Conservation (phyloP, 1,140 invertebrate genomes). For the Helicoverpa zea region DNA sequence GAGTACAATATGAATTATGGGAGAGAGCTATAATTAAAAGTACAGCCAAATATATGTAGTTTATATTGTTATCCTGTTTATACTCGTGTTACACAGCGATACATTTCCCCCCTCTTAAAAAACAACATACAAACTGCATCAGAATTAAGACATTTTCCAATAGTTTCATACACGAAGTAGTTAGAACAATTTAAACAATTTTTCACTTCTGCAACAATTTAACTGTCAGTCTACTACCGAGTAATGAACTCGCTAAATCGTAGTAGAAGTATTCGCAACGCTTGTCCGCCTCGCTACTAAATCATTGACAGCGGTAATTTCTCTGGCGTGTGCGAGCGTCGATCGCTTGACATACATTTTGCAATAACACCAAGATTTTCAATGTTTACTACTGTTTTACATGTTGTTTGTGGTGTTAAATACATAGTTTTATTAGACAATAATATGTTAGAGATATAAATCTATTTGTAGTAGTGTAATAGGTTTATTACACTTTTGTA, state of each 20-base stretch:
- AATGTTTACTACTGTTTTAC: constrained; percentile 28
- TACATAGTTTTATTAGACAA: constrained; percentile 1
- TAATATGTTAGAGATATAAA: neutral
- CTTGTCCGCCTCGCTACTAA: constrained; percentile 10
- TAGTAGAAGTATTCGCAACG: constrained; percentile 10
- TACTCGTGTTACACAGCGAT: too few relatives aligned
- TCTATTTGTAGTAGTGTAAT: neutral
- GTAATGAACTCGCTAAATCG: neutral
- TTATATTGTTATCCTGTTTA: too few relatives aligned
- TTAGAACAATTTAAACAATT: neutral
- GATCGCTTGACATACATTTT: constrained; percentile 53
- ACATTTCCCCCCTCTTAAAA: too few relatives aligned
- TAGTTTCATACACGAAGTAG: neutral
- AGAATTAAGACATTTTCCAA: neutral
- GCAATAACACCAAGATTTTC: constrained; percentile 32
- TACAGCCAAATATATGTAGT: too few relatives aligned
- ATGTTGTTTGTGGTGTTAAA: constrained; percentile 17
- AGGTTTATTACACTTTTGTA: too few relatives aligned
- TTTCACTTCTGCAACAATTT: constrained; percentile 13
- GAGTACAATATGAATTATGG: too few relatives aligned
- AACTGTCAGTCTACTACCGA: neutral
- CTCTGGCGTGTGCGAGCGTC: constrained; percentile 45
- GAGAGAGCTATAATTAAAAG: too few relatives aligned
- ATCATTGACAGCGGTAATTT: constrained; percentile 46
- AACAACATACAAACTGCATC: too few relatives aligned